These are phyloP conservation scores for Blastobasis lacticolella DNA, from an alignment of 2,888 invertebrate genomes.

Conservation along the genomic window DNA sequence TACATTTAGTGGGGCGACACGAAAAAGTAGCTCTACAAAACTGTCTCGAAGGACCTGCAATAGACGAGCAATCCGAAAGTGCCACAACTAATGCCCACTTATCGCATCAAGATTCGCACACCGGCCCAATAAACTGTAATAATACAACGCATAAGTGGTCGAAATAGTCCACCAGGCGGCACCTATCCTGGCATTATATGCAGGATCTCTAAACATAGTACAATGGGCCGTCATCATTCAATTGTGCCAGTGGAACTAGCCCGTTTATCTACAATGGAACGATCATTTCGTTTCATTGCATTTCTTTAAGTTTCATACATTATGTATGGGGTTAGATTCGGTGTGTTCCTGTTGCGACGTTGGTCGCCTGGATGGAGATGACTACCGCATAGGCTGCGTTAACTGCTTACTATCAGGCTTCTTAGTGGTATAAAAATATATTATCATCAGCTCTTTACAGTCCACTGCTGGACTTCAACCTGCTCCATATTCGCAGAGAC, in stretches of 20 bases:
- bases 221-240: conserved; percentile 69
- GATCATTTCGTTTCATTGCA: conserved; percentile 53
- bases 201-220: conserved; percentile 74
- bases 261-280: conserved; percentile 60
- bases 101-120: conserved; percentile 11
- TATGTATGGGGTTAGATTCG: conserved; percentile 35
- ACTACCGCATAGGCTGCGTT: too few species aligned
- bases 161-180: conserved; percentile 1
- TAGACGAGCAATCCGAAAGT: conserved; percentile 13
- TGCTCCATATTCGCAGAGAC: too few species aligned
- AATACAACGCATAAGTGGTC: conserved; percentile 13
- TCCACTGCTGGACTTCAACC: too few species aligned
- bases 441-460: too few species aligned
- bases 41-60: too few species aligned
- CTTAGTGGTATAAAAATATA: too few species aligned
- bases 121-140: conserved; percentile 11
- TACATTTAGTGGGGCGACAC: too few species aligned
- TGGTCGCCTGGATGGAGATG: too few species aligned
- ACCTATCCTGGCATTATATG: conserved; percentile 42
- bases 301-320: conserved; percentile 67
- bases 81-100: conserved; percentile 8
- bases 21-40: too few species aligned
- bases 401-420: too few species aligned
- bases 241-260: conserved; percentile 64
- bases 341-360: conserved; percentile 11